Base-by-base conservation (phyloP, 2,888 invertebrate genomes). In the Leptopilina myrica region DNA sequence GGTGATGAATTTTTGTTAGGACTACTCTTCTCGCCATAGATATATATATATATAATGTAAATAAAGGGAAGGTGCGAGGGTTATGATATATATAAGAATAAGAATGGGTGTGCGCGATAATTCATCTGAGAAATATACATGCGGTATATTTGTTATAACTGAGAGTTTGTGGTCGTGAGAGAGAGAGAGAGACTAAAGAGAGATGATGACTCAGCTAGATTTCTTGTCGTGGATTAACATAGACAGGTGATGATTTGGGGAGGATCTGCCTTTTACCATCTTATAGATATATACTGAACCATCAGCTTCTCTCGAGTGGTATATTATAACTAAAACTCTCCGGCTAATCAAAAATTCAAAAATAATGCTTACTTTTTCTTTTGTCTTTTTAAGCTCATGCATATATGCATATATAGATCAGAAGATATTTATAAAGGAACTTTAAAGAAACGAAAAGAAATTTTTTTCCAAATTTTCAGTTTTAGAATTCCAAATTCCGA, bases 181-280 rank as follows among this genome's bases (percentile, higher is more conserved):
- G 20, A 20, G 20, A 20, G 20, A 20, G 20, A 20, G 20, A 20
- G 20, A 65, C 33, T 11, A 53, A 79, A 64, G 76, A 69, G 78
- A 33, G 33, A 33, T 33, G 33, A 67, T 84, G 84, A 84, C 81
- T 80, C 77, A 67, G 79, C 82, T 66, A 78, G 78, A 82, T 78
- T 76, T 73, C 76, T 75, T 62, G 77, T 59, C 78, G 43, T 53
- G n/a, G 77, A 56, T 78, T 66, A 78, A 66, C 78, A 79, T 77
- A 67, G 82, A 79, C 84, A 84, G 82, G 84, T 84, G 84, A 80
- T 82, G 82, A 84, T 82, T 82, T 81, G 65, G 83, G 83, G 81
- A 81, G 82, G 82, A 77, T 81, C 80, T 64, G 66, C 65, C 62
- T 77, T 73, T 73, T 73, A 73, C 73, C 53, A 56, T 69, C 14